Percentiles rank a stretch among this genome's conserved stretches.
phyloP scores from a whole-genome alignment of 1,140 invertebrate genomes.

The Bombus affinis region DNA sequence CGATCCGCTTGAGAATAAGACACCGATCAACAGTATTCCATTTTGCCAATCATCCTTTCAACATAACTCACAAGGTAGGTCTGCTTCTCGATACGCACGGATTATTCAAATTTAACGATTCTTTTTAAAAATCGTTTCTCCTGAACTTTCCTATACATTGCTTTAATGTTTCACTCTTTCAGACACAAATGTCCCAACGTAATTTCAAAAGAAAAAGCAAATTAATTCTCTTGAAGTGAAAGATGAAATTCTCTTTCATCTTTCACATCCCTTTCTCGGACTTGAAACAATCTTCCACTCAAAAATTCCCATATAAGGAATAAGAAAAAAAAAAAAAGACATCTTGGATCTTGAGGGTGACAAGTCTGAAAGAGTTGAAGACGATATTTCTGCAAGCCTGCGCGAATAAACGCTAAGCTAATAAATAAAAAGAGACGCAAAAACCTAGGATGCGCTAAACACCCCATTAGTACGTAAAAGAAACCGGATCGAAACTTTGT shows the following conservation, averaged over 20 bases:
- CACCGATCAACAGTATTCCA: conserved; percentile 22
- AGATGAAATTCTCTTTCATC: too few species aligned
- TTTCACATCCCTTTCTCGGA: background rate
- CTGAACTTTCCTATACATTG: background rate
- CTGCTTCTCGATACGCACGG: conserved; percentile 7
- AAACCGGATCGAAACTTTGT: background rate
- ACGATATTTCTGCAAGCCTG: background rate
- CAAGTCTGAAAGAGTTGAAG: background rate
- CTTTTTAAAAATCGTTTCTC: too few species aligned
- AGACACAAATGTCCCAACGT: background rate
- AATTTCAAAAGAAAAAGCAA: background rate
- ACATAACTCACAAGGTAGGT: conserved; percentile 37
- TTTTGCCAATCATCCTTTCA: conserved; percentile 36
- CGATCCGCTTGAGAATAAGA: conserved; percentile 14
- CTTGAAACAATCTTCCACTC: background rate
- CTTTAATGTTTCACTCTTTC: background rate
- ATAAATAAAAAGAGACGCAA: background rate
- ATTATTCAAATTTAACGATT: background rate
- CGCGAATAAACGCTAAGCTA: background rate
- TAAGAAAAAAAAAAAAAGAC: background rate
- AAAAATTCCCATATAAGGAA: background rate
- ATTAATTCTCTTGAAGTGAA: too few species aligned
- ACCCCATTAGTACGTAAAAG: background rate
- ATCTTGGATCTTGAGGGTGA: too few species aligned
- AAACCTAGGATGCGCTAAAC: background rate